Evolutionary conservation across 2,888 invertebrate species (phyloP).

Genomic region (Rambutsinella grinnellia): DNA sequence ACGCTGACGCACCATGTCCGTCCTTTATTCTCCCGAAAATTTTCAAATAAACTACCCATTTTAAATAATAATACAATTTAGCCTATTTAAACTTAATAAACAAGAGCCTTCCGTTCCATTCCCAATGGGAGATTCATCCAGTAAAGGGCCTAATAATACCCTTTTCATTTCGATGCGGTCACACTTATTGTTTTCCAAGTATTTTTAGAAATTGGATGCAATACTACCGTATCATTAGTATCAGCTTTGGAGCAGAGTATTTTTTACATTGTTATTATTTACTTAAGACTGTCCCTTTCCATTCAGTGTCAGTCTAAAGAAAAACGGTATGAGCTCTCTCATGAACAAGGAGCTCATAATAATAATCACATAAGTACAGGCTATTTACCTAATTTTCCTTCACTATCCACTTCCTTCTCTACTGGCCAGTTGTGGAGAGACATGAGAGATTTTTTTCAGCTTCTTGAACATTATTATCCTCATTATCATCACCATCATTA

Average conservation of each 20-base stretch:
- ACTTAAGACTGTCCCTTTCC: not conserved
- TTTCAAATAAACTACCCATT: too few species aligned
- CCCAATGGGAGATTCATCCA: not conserved
- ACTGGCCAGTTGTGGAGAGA: too few species aligned
- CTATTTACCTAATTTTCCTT: slow-evolving; percentile 54
- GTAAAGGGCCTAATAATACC: not conserved
- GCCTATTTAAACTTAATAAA: slow-evolving; percentile 1
- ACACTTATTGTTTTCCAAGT: slow-evolving; percentile 26
- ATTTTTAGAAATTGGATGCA: slow-evolving; percentile 50
- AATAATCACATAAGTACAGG: slow-evolving; percentile 56
- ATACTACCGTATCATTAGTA: slow-evolving; percentile 49
- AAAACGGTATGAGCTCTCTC: slow-evolving; percentile 10
- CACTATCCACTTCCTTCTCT: slow-evolving; percentile 22
- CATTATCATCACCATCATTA: slow-evolving; percentile 33
- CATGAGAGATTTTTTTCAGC: too few species aligned
- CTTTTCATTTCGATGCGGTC: not conserved
- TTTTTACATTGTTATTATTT: not conserved
- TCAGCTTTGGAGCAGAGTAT: too few species aligned
- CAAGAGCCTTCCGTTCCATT: slow-evolving; percentile 36
- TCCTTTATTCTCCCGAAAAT: too few species aligned
- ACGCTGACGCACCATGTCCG: too few species aligned
- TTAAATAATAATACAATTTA: too few species aligned
- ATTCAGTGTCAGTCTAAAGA: not conserved
- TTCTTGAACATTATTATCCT: slow-evolving; percentile 32
- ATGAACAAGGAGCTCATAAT: slow-evolving; percentile 21